Base-by-base conservation (phyloP, 2,888 invertebrate genomes). In the Craniophora ligustri region DNA sequence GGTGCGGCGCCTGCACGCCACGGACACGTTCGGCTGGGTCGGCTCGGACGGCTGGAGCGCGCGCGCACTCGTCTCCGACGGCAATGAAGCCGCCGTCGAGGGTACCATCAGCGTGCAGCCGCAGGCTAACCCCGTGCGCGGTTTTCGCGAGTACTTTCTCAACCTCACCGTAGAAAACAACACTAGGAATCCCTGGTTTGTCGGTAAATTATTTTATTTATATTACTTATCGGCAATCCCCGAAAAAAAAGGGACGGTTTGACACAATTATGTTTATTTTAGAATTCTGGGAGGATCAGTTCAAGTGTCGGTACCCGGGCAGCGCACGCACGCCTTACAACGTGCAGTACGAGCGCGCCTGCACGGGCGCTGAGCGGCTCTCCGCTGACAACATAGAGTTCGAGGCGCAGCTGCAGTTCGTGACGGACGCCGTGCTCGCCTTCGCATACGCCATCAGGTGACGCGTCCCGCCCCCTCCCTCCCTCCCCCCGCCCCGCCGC, bases 11-110 rank as follows among this genome's bases (percentile, higher is more conserved):
- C 95, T 95, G 74, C 97, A 97, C 82, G 97, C 97, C 28, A 97
- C 98, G 0, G 97, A 96, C 31, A 94, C 95, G 44, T 98, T 98
- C 89, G 96, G 98, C 38, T 99, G 98, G 98, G 98, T 99, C 46
- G 99, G 98, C 2, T 98, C 98, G 23, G 99, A 98, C 86, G 99
- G 98, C 1, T 99, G 99, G 98, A 97, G 97, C 78, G 98, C 98
- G 14, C 94, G 98, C 46, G 96, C 96, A 59, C 94, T 98, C 48
- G 98, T 98, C 18, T 96, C 96, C 2, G 96, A 96, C 76, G 97
- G 97, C 64, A 97, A 97, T 88, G 98, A 98, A 87, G 95, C 95
- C 2, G 97, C 98, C 94, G 95, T 94, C 60, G 92, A 92, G 81
- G 94, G 91, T 63, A 98, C 99, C 2, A 94, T 99, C 61, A 98